A percentile compares a stretch with the other conserved stretches of the same genome.
phyloP scores from a whole-genome alignment of 2,113 vertebrate species.

The Archocentrus centrarchus region DNA sequence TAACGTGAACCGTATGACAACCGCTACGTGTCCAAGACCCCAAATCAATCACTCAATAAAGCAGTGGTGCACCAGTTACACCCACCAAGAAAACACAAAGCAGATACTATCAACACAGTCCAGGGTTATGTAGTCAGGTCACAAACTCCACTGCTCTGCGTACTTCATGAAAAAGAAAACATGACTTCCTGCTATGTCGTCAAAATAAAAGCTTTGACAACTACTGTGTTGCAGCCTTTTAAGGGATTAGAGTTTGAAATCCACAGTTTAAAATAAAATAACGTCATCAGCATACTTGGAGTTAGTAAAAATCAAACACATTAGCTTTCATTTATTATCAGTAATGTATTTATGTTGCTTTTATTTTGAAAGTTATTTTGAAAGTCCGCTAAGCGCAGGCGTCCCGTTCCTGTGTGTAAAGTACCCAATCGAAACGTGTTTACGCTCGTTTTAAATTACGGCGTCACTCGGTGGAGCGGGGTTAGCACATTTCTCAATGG shows the following conservation, averaged over 20 bases:
- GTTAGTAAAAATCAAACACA: background rate
- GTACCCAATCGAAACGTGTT: background rate
- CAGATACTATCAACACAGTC: background rate
- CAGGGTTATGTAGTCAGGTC: background rate
- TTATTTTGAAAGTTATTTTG: slow-evolving; percentile 64
- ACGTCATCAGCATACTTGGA: background rate
- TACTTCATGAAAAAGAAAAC: background rate
- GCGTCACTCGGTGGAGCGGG: background rate
- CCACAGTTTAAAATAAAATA: background rate
- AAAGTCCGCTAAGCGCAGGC: background rate
- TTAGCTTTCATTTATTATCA: background rate
- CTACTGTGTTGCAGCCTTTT: fast-evolving
- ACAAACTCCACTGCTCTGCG: background rate
- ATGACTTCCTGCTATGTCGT: background rate
- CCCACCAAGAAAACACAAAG: background rate
- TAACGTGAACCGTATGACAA: slow-evolving; percentile 13
- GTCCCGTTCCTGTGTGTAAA: background rate
- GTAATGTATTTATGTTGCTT: fast-evolving
- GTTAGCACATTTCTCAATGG: background rate
- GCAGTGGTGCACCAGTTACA: background rate
- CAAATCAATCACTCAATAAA: background rate
- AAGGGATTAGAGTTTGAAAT: background rate
- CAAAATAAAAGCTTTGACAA: slow-evolving; percentile 30
- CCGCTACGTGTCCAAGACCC: background rate
- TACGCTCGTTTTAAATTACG: background rate